phyloP scores from a whole-genome alignment of 53 echinoderm and acorn worm species.

The Pentamera pediparva region DNA sequence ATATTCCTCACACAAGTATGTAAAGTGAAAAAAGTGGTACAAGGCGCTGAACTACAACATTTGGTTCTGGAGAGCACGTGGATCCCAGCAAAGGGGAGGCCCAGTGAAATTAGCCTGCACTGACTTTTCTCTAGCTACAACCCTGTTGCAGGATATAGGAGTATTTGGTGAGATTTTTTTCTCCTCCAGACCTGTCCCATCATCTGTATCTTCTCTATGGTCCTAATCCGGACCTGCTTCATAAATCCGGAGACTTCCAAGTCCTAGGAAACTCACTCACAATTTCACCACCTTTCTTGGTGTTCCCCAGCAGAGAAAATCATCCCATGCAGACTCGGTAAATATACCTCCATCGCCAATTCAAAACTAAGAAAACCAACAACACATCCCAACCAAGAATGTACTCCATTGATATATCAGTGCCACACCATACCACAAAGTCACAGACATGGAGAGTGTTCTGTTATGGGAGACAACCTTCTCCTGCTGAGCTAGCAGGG shows the following conservation, averaged over 20 bases:
- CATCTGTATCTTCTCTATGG: background rate
- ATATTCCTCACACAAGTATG: too few species aligned
- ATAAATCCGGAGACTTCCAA: background rate
- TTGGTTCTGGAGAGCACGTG: too few species aligned
- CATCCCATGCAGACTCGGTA: background rate
- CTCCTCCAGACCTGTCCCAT: background rate
- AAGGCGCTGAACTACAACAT: too few species aligned
- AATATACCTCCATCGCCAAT: background rate
- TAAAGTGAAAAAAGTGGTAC: too few species aligned
- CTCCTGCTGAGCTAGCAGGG: too few species aligned
- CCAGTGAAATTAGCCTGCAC: too few species aligned
- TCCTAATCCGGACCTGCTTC: background rate
- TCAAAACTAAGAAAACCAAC: background rate
- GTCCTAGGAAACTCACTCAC: background rate
- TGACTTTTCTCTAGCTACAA: too few species aligned
- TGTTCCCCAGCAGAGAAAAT: background rate
- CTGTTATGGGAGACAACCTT: too few species aligned
- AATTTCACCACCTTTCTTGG: background rate
- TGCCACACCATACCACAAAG: background rate
- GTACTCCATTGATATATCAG: background rate
- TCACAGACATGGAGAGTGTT: too few species aligned
- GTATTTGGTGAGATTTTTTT: background rate
- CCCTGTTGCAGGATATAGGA: too few species aligned
- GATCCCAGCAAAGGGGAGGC: too few species aligned
- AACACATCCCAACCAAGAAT: background rate